phyloP scores from a whole-genome alignment of 2,888 invertebrate genomes.

The Xiphydria camelus region DNA sequence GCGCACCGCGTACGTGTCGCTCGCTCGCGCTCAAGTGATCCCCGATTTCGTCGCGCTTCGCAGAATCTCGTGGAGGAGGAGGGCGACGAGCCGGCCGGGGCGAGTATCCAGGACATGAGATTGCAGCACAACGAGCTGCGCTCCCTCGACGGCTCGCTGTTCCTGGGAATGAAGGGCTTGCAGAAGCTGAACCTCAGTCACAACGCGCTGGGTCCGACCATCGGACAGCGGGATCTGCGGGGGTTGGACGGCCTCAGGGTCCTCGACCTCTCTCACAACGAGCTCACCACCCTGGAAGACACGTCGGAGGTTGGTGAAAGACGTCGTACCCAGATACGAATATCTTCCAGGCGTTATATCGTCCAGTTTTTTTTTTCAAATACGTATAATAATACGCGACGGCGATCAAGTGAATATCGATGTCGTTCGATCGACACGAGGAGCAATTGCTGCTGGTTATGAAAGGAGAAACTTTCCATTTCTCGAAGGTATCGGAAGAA shows the following conservation, averaged over 20 bases:
- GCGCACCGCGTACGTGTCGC: constrained; percentile 29
- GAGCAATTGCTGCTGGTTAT: too few species aligned
- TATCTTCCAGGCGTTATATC: too few species aligned
- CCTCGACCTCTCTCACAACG: constrained; percentile 79
- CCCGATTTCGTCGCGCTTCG: constrained; percentile 32
- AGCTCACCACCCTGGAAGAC: constrained; percentile 76
- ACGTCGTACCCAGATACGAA: too few species aligned
- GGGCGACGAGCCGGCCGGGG: constrained; percentile 54
- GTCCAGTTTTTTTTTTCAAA: too few species aligned
- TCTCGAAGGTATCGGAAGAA: neutral
- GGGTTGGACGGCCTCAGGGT: constrained; percentile 75
- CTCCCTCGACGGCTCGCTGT: constrained; percentile 72
- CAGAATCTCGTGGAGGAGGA: constrained; percentile 79
- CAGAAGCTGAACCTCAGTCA: constrained; percentile 74
- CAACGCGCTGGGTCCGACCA: constrained; percentile 70
- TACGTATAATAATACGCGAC: too few species aligned
- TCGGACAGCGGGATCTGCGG: constrained; percentile 77
- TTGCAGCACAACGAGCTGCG: constrained; percentile 75
- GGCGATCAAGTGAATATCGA: too few species aligned
- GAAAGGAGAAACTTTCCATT: too few species aligned
- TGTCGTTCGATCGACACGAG: too few species aligned
- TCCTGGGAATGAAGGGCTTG: constrained; percentile 73
- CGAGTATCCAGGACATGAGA: constrained; percentile 71
- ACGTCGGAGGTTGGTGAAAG: constrained; percentile 81
- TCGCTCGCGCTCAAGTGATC: constrained; percentile 16